Conservation (phyloP, 92 coral and sea anemone genomes). For the Virgularia gustaviana region DNA sequence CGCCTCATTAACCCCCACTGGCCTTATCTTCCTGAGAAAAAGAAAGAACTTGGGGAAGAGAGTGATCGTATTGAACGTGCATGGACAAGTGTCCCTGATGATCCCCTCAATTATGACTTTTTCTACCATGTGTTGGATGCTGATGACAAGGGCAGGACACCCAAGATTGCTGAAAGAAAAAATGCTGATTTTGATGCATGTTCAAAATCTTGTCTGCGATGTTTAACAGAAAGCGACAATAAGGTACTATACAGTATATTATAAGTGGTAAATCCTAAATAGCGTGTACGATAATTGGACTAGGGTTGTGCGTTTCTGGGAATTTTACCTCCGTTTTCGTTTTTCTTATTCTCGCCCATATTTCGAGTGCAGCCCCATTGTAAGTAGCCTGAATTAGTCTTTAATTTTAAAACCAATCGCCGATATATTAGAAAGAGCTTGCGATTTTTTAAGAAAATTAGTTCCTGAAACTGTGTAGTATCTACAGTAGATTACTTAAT, state of each 20-base stretch:
- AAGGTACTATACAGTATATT: constrained; percentile 55
- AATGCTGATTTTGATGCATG: constrained; percentile 59
- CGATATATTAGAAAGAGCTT: too few species aligned
- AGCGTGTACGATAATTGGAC: too few species aligned
- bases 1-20: constrained; percentile 86
- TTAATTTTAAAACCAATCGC: too few species aligned
- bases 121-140: constrained; percentile 78
- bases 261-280: background rate
- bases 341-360: too few species aligned
- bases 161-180: constrained; percentile 46
- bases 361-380: too few species aligned
- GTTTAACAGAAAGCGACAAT: constrained; percentile 73
- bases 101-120: constrained; percentile 87
- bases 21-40: constrained; percentile 82
- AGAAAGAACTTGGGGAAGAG: constrained; percentile 36
- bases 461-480: too few species aligned
- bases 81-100: constrained; percentile 96
- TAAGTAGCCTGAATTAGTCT: too few species aligned
- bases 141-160: constrained; percentile 69
- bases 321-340: too few species aligned
- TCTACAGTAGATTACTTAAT: too few species aligned
- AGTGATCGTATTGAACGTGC: constrained; percentile 74
- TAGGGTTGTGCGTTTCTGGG: too few species aligned
- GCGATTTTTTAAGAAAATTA: too few species aligned
- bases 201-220: constrained; percentile 74